phyloP scores from a whole-genome alignment of 1,140 invertebrate genomes.

The Wiebesia pumilae region DNA sequence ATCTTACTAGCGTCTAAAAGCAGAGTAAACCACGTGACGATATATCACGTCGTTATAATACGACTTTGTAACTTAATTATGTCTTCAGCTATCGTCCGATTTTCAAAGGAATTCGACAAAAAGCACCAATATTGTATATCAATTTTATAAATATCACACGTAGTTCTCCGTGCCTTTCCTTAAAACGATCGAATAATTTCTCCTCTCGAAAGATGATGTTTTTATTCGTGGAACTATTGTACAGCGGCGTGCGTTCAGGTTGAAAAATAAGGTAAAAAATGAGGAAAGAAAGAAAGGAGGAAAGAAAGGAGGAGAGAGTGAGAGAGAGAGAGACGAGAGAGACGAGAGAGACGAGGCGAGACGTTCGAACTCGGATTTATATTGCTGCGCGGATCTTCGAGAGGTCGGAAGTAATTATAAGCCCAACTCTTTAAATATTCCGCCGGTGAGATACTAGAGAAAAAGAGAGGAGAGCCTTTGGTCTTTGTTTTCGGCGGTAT shows the following conservation, averaged over 20 bases:
- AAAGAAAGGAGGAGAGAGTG: background rate
- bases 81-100: conserved; percentile 42
- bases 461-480: conserved; percentile 11
- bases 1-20: background rate
- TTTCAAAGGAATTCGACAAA: conserved; percentile 6
- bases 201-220: conserved; percentile 47
- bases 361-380: conserved; percentile 43
- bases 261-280: conserved; percentile 37
- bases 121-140: conserved; percentile 37
- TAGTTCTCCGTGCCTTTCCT: conserved; percentile 17
- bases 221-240: conserved; percentile 52
- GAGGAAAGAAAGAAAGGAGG: conserved; percentile 22
- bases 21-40: background rate
- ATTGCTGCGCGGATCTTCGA: conserved; percentile 45
- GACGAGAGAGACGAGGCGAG: background rate
- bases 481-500: conserved; percentile 65
- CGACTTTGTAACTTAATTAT: conserved; percentile 50
- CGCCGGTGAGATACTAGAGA: conserved; percentile 24
- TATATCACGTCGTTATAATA: conserved; percentile 25
- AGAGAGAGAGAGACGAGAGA: background rate
- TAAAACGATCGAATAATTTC: conserved; percentile 52
- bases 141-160: conserved; percentile 34
- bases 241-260: conserved; percentile 20
- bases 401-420: conserved; percentile 72
- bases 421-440: conserved; percentile 63